Base-by-base conservation (phyloP, 2,797 vertebrate species). In the Nasua narica region DNA sequence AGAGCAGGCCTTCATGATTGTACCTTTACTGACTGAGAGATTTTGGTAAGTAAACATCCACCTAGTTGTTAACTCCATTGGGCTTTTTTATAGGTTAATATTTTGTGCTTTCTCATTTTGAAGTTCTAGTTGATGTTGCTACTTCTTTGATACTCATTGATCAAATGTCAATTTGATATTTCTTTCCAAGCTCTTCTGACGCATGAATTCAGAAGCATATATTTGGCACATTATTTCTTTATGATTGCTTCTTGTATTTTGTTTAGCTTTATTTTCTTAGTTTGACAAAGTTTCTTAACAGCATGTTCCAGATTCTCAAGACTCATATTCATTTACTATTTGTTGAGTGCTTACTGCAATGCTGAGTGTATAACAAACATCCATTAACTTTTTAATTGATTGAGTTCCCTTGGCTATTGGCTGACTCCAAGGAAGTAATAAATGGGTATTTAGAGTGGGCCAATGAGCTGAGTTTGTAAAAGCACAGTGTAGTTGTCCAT, bases 1-100 rank as follows among this genome's bases (percentile, higher is more conserved):
- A 97, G 94, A 94, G 56, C 32, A 91, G 81, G n/a, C 83, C 76
- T 97, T 97, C 79, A 96, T 6, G 48, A 78, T 15, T 95, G 9
- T 92, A 77, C 40, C 56, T 94, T 85, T 65, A 83, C 82, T 29
- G 13, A 83, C 27, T 13, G 58, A 93, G 79, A 43, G 43, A 67
- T 67, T 95, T 92, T 46, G 37, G 4, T 58, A 58, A 90, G 35
- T 90, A 74, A 96, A 94, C 37, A 92, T 86, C 46, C 54, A 70
- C 40, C 35, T 90, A 32, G 2, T 32, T 27, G 72, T 56, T 83
- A 93, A 97, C 12, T 93, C 32, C 37, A 43, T 18, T 69, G 67
- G 43, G 7, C 3, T 54, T 87, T 87, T 92, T 65, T 54, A 35
- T 56, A 93, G n/a, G n/a, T 76, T 56, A 86, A 13, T 65, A 12